phyloP scores from a whole-genome alignment of 2,797 vertebrate genomes.

The Notoglanidium macrostoma region DNA sequence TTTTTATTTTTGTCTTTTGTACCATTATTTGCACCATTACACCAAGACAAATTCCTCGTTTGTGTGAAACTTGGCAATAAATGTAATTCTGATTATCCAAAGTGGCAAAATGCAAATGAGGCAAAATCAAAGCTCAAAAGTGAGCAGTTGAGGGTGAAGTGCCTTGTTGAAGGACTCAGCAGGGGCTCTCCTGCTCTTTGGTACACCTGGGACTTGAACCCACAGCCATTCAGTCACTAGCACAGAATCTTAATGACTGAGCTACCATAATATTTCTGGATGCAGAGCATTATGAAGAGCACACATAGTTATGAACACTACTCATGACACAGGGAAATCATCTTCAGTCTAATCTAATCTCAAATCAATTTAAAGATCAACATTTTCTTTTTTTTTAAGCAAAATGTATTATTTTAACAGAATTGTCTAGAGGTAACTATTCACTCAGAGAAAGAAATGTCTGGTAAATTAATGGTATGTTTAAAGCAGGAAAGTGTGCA shows the following conservation, averaged over 20 bases:
- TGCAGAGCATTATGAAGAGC: not conserved
- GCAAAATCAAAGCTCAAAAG: not conserved
- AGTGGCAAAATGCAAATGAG: not conserved
- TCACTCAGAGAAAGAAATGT: not conserved
- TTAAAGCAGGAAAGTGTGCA: not conserved
- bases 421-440: not conserved
- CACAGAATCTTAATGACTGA: slow-evolving; percentile 10
- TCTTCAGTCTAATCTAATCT: not conserved
- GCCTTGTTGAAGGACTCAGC: not conserved
- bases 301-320: not conserved
- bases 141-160: not conserved
- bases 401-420: not conserved
- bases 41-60: too few relatives aligned
- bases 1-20: too few relatives aligned
- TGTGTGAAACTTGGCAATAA: too few relatives aligned
- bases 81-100: not conserved
- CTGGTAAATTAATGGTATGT: not conserved
- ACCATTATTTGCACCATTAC: too few relatives aligned
- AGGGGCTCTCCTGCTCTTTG: not conserved
- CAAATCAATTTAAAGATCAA: not conserved
- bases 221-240: slow-evolving; percentile 6
- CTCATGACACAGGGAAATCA: not conserved
- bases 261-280: not conserved
- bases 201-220: not conserved
- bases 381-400: not conserved